Conservation (phyloP, 2,797 vertebrate genomes). For the Salmo trutta region DNA sequence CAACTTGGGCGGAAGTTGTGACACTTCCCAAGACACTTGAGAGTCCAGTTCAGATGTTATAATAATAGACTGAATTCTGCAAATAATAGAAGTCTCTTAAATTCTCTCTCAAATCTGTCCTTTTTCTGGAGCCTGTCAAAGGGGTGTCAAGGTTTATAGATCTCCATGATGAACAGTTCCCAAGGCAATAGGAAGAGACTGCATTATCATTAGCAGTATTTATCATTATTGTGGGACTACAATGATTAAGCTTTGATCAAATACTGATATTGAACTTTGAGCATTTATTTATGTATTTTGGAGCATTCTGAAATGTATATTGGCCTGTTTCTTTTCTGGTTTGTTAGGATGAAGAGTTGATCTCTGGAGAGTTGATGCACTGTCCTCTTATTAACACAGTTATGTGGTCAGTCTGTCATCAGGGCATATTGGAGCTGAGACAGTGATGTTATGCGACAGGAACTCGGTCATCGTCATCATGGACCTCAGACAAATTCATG, state of each 20-base stretch:
- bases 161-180: neutral
- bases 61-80: neutral
- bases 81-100: constrained; percentile 1
- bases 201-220: neutral
- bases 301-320: neutral
- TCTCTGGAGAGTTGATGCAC: neutral
- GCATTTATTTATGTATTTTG: neutral
- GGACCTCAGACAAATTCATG: neutral
- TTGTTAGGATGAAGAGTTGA: neutral
- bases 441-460: neutral
- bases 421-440: neutral
- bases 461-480: neutral
- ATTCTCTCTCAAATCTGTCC: neutral
- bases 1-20: no score
- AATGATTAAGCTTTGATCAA: neutral
- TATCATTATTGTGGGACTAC: neutral
- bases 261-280: neutral
- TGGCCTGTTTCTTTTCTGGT: neutral
- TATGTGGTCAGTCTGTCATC: neutral
- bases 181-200: neutral
- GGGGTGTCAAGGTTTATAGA: neutral
- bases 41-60: constrained; percentile 7
- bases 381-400: neutral
- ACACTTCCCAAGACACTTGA: neutral
- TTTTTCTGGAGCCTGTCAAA: neutral